These are phyloP conservation scores for Hipparchia sbordonii DNA, from an alignment of 2,888 invertebrate species.

Conservation along the genomic window DNA sequence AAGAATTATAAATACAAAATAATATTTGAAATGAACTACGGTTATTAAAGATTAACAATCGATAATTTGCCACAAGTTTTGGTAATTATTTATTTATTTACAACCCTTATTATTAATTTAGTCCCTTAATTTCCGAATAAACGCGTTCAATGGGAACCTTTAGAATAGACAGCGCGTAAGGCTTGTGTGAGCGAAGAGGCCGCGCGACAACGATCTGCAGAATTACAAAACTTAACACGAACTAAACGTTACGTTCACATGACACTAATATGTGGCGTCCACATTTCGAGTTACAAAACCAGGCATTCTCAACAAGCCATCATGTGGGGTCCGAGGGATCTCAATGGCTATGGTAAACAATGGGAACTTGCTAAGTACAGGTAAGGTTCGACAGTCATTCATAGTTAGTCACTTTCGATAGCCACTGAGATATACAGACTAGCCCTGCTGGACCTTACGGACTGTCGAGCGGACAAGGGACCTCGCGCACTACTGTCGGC, in stretches of 20 bases:
- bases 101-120: slow-evolving; percentile 79
- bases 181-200: slow-evolving; percentile 2
- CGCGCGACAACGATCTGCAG: slow-evolving; percentile 57
- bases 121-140: slow-evolving; percentile 79
- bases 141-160: slow-evolving; percentile 42
- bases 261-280: no score
- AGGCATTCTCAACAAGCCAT: no score
- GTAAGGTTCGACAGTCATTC: no score
- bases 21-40: slow-evolving; percentile 67
- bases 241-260: slow-evolving; percentile 1
- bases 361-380: no score
- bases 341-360: no score
- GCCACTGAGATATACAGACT: no score
- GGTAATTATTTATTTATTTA: slow-evolving; percentile 69
- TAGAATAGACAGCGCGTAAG: neutral
- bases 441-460: no score
- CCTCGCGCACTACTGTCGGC: no score
- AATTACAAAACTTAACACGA: slow-evolving; percentile 69
- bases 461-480: no score
- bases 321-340: no score
- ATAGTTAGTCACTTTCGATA: no score
- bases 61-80: slow-evolving; percentile 81
- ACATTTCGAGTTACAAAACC: no score
- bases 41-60: slow-evolving; percentile 72
- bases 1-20: slow-evolving; percentile 69